Evolutionary conservation across 2,113 vertebrate genomes (phyloP).

Genomic region (Oncorhynchus mykiss): DNA sequence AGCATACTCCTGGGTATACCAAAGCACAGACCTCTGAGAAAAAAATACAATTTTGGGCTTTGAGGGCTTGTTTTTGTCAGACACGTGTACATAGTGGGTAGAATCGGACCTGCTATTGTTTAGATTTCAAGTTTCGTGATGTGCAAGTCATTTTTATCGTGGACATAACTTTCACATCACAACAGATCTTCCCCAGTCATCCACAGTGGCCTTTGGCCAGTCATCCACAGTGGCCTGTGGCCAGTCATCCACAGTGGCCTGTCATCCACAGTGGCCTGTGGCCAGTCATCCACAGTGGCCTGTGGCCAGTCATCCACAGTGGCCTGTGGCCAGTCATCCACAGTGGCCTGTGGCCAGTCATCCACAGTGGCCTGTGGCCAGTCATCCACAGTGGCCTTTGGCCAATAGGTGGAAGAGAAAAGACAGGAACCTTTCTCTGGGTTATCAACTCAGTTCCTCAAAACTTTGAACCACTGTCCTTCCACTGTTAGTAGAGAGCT

Average conservation of each 20-base stretch:
- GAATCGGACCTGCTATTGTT: constrained; percentile 49
- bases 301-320: constrained; percentile 5
- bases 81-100: constrained; percentile 40
- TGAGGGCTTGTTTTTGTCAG: constrained; percentile 37
- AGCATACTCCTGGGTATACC: constrained; percentile 34
- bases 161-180: constrained; percentile 38
- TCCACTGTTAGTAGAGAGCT: constrained; percentile 32
- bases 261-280: background rate
- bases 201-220: constrained; percentile 11
- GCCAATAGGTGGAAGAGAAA: background rate
- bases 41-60: constrained; percentile 37
- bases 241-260: constrained; percentile 1
- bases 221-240: background rate
- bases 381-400: constrained; percentile 10
- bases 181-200: constrained; percentile 40
- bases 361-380: background rate
- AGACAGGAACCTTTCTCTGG: background rate
- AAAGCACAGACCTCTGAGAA: constrained; percentile 34
- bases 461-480: constrained; percentile 32
- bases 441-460: constrained; percentile 47
- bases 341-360: background rate
- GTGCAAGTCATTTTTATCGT: constrained; percentile 44
- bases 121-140: constrained; percentile 50
- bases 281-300: constrained; percentile 30
- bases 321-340: constrained; percentile 23